phyloP scores from a whole-genome alignment of 2,113 vertebrate species.

The Acrocephalus kingi region DNA sequence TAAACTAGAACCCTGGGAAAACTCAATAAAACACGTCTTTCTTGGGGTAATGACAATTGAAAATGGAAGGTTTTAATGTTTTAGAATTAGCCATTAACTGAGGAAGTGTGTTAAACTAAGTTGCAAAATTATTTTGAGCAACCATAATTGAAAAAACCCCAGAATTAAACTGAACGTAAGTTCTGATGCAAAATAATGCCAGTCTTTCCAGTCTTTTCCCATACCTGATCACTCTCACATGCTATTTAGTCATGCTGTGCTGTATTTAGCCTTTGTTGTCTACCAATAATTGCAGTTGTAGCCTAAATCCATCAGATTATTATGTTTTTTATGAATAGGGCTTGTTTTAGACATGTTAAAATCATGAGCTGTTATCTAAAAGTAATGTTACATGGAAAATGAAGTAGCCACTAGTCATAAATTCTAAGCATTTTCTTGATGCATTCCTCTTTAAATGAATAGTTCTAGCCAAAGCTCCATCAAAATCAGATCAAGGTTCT shows the following conservation, averaged over 20 bases:
- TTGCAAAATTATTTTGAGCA: slow-evolving; percentile 2
- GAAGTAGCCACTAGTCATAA: not conserved
- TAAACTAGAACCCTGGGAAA: not conserved
- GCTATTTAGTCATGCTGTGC: not conserved
- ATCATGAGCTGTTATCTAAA: not conserved
- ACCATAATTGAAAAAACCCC: not conserved
- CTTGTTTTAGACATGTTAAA: not conserved
- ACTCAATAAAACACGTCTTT: not conserved
- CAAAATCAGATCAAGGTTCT: not conserved
- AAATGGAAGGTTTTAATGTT: not conserved
- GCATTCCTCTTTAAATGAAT: not conserved
- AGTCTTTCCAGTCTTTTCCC: not conserved
- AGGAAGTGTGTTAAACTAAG: slow-evolving; percentile 51
- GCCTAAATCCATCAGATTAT: not conserved
- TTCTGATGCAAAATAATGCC: not conserved
- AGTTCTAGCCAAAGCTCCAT: not conserved
- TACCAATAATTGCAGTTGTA: not conserved
- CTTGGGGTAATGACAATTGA: not conserved
- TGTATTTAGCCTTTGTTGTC: not conserved
- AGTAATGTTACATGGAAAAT: not conserved
- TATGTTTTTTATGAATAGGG: not conserved
- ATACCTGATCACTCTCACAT: not conserved
- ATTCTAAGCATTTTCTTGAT: not conserved
- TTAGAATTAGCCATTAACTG: slow-evolving; percentile 63
- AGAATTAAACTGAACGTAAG: not conserved